Evolutionary conservation across 1,140 invertebrate genomes (phyloP), one percentile per base, ranked within the genome.

Genomic region (Himalopsyche phryganea): DNA sequence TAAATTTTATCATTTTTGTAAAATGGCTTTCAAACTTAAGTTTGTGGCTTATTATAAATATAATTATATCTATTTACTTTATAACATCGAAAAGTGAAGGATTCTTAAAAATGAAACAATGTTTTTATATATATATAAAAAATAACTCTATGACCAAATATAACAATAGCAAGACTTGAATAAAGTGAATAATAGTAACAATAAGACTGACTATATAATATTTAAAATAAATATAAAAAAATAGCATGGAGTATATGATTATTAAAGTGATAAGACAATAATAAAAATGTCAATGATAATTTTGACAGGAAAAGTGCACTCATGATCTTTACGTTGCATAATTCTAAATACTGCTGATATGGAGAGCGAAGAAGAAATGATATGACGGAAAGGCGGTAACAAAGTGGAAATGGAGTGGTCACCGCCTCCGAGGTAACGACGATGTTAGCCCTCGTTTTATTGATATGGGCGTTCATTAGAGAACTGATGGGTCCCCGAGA

Each of bases 401-500:
- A 23, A 10, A 28, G 14, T 33, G n/a, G 50, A 23, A 40, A 57
- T 57, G 54, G 49, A 38, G 48, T 17, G 49, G 41, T 46, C 33
- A 7, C 48, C 41, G 36, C 33, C 36, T 38, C 53, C 53, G 20
- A 57, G 61, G 58, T 60, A 63, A 71, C 67, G 65, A 71, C 67
- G 65, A 76, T 76, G 74, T 68, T 76, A 65, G 72, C 74, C 55
- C 51, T 76, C 67, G 64, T 75, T 46, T 71, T 73, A 61, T 62
- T 73, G 63, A 58, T 76, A 68, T 76, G 74, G 74, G 71, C 73
- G 52, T 62, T 76, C 13, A 36, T 61, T 47, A 45, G 63, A 41
- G 73, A 76, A 56, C 70, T 76, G 14, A 68, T 76, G 41, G 71
- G 72, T 6, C 71, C 71, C 60, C 57, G 69, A 42, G 10, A 65